Evolutionary conservation across 2,888 invertebrate species (phyloP), one percentile per base, ranked within the genome.

Genomic region (Notocelia uddmanniana): DNA sequence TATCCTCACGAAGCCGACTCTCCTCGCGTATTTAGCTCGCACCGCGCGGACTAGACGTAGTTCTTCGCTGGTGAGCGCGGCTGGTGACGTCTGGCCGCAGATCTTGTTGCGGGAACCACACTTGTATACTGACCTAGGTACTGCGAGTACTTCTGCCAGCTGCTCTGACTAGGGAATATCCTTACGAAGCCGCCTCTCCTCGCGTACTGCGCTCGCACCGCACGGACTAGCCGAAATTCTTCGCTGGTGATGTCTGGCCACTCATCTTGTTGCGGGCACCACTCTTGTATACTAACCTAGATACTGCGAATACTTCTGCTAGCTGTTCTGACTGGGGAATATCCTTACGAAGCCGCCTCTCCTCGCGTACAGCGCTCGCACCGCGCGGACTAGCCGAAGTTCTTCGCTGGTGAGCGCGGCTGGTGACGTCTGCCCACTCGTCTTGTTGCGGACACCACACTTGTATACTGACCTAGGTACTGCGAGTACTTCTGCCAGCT

Each of bases 291-390:
- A 76, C 82, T 77, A 79, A 96, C 96, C 97, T 59, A 97, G 91
- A 83, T 97, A 97, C 81, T 96, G 95, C 15, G 96, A 95, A 86
- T 97, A 97, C 83, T 96, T 95, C 84, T 96, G 95, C 98, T 98
- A 98, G 21, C 97, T 97, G 87, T 98, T 98, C 74, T 96, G 95
- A 23, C 97, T 96, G 21, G 98, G 98, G 90, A 98, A 98, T 80
- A 98, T 97, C 60, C 98, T 91, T 10, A 98, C 97, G 91, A 97
- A 98, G 37, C 98, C 98, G 2, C 98, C 98, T 31, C 97, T 93
- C 1, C 98, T 93, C 23, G 96, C 95, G 88, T 97, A 97, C 26
- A 2, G 26, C 26, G 26, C 26, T 5, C 26, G 26, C 31, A 6
- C 31, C 31, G 31, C 8, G 3, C 96, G 95, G 74, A 98, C 94